phyloP scores from a whole-genome alignment of 2,888 invertebrate species.

The Iphiclides podalirius region DNA sequence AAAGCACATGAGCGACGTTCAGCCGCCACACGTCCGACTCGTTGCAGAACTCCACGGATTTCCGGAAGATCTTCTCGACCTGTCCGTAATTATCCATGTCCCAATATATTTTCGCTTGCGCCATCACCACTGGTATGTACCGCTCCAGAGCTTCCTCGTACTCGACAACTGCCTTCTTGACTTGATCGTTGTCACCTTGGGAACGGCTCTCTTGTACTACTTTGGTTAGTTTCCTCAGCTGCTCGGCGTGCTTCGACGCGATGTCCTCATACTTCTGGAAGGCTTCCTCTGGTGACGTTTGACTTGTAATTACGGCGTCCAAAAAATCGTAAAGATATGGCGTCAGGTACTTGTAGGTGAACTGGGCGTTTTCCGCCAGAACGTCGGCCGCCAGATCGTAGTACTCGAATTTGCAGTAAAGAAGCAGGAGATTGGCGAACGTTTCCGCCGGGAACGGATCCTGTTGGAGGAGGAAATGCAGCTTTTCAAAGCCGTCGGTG shows the following conservation, averaged over 20 bases:
- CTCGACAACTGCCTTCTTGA: conserved; percentile 93
- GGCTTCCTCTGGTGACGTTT: conserved; percentile 97
- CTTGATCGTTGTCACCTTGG: conserved; percentile 92
- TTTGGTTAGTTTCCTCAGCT: conserved; percentile 93
- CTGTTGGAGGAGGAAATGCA: conserved; percentile 93
- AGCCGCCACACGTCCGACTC: conserved; percentile 98
- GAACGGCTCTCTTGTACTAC: conserved; percentile 95
- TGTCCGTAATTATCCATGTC: conserved; percentile 96
- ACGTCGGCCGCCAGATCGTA: conserved; percentile 99
- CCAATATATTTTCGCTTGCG: conserved; percentile 99
- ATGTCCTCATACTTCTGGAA: conserved; percentile 97
- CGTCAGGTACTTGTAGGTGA: conserved; percentile 96
- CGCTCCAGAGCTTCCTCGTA: conserved; percentile 94
- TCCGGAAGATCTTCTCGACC: conserved; percentile 97
- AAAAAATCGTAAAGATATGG: conserved; percentile 97
- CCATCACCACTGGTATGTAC: conserved; percentile 99
- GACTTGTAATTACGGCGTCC: conserved; percentile 97
- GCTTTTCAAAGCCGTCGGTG: conserved; percentile 93
- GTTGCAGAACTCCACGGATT: conserved; percentile 98
- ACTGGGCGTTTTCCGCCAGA: conserved; percentile 96
- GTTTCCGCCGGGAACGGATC: conserved; percentile 99
- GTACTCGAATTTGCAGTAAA: conserved; percentile 98
- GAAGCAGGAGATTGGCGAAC: conserved; percentile 94
- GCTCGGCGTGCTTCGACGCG: conserved; percentile 93
- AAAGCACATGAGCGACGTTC: conserved; percentile 98